phyloP scores from a whole-genome alignment of 2,888 invertebrate genomes.

The Melinaea menophilus region DNA sequence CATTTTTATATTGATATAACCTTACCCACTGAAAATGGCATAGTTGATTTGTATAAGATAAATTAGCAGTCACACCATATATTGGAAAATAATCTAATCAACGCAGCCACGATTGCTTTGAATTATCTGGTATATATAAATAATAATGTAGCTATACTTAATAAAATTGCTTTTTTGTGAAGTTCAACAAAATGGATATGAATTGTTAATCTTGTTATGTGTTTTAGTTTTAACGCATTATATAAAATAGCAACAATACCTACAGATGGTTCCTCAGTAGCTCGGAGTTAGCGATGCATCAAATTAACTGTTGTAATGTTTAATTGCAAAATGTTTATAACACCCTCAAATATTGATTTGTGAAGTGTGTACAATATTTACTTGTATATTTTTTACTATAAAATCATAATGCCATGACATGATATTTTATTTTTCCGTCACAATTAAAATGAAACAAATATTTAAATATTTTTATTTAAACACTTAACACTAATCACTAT shows the following conservation, averaged over 20 bases:
- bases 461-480: slow-evolving; percentile 10
- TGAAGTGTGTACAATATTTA: slow-evolving; percentile 71
- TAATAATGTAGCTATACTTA: background rate
- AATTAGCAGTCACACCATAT: slow-evolving; percentile 10
- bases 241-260: slow-evolving; percentile 17
- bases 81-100: slow-evolving; percentile 1
- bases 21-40: slow-evolving; percentile 38
- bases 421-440: slow-evolving; percentile 56
- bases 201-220: slow-evolving; percentile 18
- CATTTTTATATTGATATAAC: slow-evolving; percentile 56
- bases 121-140: background rate
- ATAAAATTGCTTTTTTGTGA: slow-evolving; percentile 4
- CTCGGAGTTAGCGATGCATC: slow-evolving; percentile 23
- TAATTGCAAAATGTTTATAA: slow-evolving; percentile 36
- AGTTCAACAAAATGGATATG: slow-evolving; percentile 15
- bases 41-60: slow-evolving; percentile 17
- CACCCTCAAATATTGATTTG: slow-evolving; percentile 62
- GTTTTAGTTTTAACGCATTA: slow-evolving; percentile 19
- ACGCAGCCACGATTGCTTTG: background rate
- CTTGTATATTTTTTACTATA: slow-evolving; percentile 76
- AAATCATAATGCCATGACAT: slow-evolving; percentile 73
- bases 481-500: slow-evolving; percentile 67
- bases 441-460: background rate
- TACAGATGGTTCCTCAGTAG: slow-evolving; percentile 27
- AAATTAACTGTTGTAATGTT: slow-evolving; percentile 26